Evolutionary conservation across 1,140 invertebrate genomes (phyloP).

Genomic region (Metopolophium dirhodum): DNA sequence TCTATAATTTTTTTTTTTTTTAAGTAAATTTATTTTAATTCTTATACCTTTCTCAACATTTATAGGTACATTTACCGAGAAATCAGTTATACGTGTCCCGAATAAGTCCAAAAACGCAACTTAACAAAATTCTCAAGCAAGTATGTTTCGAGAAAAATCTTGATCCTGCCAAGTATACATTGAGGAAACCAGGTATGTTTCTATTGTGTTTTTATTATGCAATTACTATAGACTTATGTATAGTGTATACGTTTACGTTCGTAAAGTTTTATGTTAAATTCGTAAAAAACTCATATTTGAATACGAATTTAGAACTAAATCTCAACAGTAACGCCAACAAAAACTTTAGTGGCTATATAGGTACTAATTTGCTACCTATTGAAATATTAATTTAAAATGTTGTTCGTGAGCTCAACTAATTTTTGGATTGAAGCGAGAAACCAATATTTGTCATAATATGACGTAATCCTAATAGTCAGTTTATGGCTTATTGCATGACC

Average conservation of each 20-base stretch:
- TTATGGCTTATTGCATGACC: neutral
- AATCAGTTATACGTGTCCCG: constrained; percentile 82
- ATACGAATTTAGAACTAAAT: neutral
- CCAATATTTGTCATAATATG: neutral
- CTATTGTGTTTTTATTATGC: neutral
- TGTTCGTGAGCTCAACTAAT: no score
- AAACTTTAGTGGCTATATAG: neutral
- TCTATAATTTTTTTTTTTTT: neutral
- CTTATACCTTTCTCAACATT: neutral
- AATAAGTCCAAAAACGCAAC: constrained; percentile 72
- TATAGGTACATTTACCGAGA: constrained; percentile 79
- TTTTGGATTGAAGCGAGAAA: neutral
- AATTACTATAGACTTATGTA: neutral
- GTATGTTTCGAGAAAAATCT: constrained; percentile 84
- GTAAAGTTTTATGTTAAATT: neutral
- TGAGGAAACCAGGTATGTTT: constrained; percentile 76
- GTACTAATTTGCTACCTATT: neutral
- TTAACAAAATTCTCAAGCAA: constrained; percentile 73
- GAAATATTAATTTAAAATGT: neutral
- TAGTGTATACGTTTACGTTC: neutral
- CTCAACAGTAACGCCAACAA: no score
- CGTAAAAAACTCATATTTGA: neutral
- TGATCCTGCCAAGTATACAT: constrained; percentile 76
- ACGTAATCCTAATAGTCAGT: neutral
- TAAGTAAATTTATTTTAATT: neutral